These are phyloP conservation scores for Poecilobothrus nobilitatus DNA, from an alignment of 2,888 invertebrate species.

Conservation along the genomic window DNA sequence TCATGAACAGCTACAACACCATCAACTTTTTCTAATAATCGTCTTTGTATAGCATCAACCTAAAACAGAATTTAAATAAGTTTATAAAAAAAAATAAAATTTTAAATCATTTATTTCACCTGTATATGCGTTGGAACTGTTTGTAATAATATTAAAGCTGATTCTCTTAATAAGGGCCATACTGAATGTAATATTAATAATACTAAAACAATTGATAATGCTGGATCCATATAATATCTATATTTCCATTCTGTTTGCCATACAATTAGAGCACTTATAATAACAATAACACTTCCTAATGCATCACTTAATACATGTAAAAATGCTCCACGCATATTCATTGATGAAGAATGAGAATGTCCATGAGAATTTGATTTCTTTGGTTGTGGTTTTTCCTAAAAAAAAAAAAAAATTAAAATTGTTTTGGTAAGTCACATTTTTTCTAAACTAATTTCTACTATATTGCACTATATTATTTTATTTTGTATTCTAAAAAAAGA, in stretches of 20 bases:
- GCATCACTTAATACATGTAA: constrained; percentile 96
- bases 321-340: constrained; percentile 99
- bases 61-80: constrained; percentile 31
- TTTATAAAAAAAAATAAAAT: constrained; percentile 6
- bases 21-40: constrained; percentile 80
- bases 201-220: constrained; percentile 82
- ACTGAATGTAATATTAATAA: constrained; percentile 78
- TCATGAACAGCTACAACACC: constrained; percentile 95
- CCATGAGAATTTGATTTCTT: constrained; percentile 46
- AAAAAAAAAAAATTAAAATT: neutral
- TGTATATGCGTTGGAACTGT: constrained; percentile 98
- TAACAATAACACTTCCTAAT: constrained; percentile 70
- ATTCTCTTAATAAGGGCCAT: constrained; percentile 87
- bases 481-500: neutral
- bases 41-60: constrained; percentile 84
- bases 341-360: constrained; percentile 57
- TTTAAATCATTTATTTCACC: constrained; percentile 36
- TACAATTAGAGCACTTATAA: constrained; percentile 60
- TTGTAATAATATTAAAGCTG: constrained; percentile 89
- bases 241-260: constrained; percentile 76
- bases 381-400: constrained; percentile 23
- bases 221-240: constrained; percentile 87
- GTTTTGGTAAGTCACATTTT: neutral
- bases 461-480: constrained; percentile 9
- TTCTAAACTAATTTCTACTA: neutral